Percentiles rank a stretch among this genome's conserved stretches.
These are phyloP conservation scores for Drosophila pruinosa DNA, from an alignment of 1,140 invertebrate genomes.

Conservation along the genomic window DNA sequence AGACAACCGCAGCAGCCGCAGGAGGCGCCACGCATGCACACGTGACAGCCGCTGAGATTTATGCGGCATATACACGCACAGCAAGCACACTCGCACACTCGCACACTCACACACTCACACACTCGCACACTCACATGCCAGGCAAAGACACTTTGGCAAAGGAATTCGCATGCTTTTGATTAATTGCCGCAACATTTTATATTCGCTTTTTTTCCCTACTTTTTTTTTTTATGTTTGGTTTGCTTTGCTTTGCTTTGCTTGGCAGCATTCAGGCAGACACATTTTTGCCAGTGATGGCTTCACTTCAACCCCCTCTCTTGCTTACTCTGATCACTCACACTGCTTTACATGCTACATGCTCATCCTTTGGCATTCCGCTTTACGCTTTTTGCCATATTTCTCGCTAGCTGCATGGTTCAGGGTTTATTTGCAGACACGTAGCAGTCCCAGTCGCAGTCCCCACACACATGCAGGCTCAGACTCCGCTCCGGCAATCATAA, in stretches of 20 bases:
- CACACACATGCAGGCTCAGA: neutral
- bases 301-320: conserved; percentile 25
- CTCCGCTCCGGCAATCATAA: conserved; percentile 68
- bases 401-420: conserved; percentile 57
- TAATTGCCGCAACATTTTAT: conserved; percentile 80
- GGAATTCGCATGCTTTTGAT: conserved; percentile 78
- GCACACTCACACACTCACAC: conserved; percentile 30
- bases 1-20: conserved; percentile 53
- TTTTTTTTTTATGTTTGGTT: no score
- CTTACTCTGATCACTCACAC: neutral
- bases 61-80: conserved; percentile 50
- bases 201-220: conserved; percentile 10
- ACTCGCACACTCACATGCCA: neutral
- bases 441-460: conserved; percentile 27
- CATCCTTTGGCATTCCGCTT: conserved; percentile 17
- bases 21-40: conserved; percentile 38
- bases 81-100: conserved; percentile 3
- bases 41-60: conserved; percentile 71
- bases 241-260: neutral
- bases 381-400: conserved; percentile 46
- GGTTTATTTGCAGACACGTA: conserved; percentile 78
- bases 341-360: neutral
- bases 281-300: conserved; percentile 62
- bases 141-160: conserved; percentile 52
- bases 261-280: conserved; percentile 16